These are phyloP conservation scores for Oscheius sp. DNA, from an alignment of 2,888 invertebrate species.

Conservation along the genomic window DNA sequence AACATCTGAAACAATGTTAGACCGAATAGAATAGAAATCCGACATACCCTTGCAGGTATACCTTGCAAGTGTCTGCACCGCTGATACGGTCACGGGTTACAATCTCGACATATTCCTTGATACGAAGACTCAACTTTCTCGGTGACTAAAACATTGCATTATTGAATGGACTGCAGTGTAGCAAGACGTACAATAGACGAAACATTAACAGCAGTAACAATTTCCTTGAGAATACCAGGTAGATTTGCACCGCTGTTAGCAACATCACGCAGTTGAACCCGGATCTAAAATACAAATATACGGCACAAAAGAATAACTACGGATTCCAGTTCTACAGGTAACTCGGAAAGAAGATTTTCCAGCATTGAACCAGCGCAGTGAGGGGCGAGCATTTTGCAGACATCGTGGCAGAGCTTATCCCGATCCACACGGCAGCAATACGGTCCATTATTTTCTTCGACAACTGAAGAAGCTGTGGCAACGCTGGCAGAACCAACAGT, in stretches of 20 bases:
- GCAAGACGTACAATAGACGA: not conserved
- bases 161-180: not conserved
- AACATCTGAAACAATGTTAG: not conserved
- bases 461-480: not conserved
- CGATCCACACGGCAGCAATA: slow-evolving; percentile 6
- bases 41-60: not conserved
- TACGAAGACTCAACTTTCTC: not conserved
- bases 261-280: too few relatives aligned
- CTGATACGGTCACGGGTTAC: not conserved
- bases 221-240: not conserved
- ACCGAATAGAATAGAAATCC: not conserved
- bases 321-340: too few relatives aligned
- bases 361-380: slow-evolving; percentile 23
- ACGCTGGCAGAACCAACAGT: not conserved
- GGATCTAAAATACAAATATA: too few relatives aligned
- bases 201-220: not conserved
- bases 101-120: not conserved
- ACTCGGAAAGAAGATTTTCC: not conserved
- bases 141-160: not conserved
- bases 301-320: too few relatives aligned
- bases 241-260: too few relatives aligned
- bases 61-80: not conserved
- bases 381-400: slow-evolving; percentile 27
- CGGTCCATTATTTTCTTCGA: not conserved
- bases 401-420: slow-evolving; percentile 14